Percentiles rank a stretch among this genome's conserved stretches.
Evolutionary conservation across 1,140 invertebrate genomes (phyloP).

Genomic region (Sinella curviseta): DNA sequence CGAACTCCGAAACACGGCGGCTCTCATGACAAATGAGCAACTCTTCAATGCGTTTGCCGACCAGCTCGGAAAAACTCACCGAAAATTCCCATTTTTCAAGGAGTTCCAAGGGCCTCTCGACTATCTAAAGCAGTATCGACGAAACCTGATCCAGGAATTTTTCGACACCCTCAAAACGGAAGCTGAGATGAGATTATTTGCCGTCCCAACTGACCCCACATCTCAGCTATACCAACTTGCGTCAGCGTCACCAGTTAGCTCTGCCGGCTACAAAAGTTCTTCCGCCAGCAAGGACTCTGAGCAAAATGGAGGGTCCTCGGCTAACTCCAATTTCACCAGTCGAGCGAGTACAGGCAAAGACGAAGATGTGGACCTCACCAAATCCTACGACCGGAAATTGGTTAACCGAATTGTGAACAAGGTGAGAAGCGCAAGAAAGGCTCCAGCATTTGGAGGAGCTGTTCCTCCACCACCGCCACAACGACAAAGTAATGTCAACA

Average conservation of each 20-base stretch:
- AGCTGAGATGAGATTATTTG: slow-evolving; percentile 9
- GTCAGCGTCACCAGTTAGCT: not conserved
- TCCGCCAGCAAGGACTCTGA: not conserved
- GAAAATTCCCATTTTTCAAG: not conserved
- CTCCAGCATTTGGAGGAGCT: not conserved
- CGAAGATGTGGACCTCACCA: too few species aligned
- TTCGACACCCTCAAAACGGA: slow-evolving; percentile 25
- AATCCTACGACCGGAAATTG: too few species aligned
- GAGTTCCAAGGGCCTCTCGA: slow-evolving; percentile 20
- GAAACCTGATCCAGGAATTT: slow-evolving; percentile 15
- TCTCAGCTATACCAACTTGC: not conserved
- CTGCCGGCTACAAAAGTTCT: not conserved
- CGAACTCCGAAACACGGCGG: slow-evolving; percentile 7
- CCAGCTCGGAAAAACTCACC: not conserved
- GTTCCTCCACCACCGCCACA: not conserved
- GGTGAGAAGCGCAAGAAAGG: too few species aligned
- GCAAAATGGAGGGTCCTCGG: too few species aligned
- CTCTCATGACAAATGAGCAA: slow-evolving; percentile 10
- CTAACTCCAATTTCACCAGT: too few species aligned
- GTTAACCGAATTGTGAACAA: too few species aligned
- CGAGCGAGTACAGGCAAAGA: too few species aligned
- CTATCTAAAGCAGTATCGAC: slow-evolving; percentile 19
- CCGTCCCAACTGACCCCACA: not conserved
- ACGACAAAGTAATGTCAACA: not conserved
- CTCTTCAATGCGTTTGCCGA: slow-evolving; percentile 1